These are phyloP conservation scores for Agrotis clavis DNA, from an alignment of 2,888 invertebrate genomes.

Conservation along the genomic window DNA sequence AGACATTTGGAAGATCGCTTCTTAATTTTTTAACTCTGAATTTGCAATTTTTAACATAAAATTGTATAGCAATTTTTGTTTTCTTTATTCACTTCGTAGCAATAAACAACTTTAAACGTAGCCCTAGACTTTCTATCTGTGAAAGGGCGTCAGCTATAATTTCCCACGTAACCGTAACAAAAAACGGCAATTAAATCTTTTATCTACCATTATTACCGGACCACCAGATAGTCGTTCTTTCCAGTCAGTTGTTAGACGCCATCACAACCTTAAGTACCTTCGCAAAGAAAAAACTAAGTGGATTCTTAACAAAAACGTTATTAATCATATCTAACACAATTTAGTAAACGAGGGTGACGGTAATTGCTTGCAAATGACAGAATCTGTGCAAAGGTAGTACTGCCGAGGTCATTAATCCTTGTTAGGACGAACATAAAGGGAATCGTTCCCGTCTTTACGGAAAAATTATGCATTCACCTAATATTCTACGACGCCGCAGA, in stretches of 20 bases:
- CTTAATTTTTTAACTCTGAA: too few species aligned
- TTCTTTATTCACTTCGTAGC: too few species aligned
- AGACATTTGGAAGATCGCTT: too few species aligned
- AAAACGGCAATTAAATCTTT: too few species aligned
- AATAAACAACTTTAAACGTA: too few species aligned
- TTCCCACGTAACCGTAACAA: too few species aligned
- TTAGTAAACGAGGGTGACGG: conserved; percentile 77
- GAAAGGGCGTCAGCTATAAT: too few species aligned
- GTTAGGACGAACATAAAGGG: conserved; percentile 84
- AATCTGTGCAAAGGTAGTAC: conserved; percentile 74
- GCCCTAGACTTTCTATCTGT: too few species aligned
- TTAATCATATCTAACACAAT: conserved; percentile 80
- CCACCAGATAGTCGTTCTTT: not conserved
- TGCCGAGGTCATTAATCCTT: conserved; percentile 81
- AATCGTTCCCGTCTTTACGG: conserved; percentile 79
- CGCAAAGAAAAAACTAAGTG: conserved; percentile 46
- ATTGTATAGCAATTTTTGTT: too few species aligned
- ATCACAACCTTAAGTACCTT: conserved; percentile 21
- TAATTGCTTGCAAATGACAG: conserved; percentile 85
- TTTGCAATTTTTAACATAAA: too few species aligned
- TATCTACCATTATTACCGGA: not conserved
- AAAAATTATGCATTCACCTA: conserved; percentile 84
- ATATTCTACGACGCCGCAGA: conserved; percentile 62
- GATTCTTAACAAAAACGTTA: conserved; percentile 72
- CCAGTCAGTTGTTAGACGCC: not conserved